phyloP scores from a whole-genome alignment of 2,113 vertebrate genomes.

The Podiceps cristatus region DNA sequence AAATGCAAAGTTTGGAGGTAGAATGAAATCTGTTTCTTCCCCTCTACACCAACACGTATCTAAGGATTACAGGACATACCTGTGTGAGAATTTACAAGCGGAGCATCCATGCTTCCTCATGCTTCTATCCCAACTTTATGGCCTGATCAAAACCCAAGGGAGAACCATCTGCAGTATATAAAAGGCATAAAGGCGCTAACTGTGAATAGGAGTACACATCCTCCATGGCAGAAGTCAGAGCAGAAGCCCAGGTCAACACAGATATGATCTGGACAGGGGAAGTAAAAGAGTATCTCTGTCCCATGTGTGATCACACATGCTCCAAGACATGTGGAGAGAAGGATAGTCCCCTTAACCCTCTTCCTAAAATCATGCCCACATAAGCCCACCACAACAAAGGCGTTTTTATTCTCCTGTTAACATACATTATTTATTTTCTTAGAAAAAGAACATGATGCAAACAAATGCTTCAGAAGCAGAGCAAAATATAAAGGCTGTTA shows the following conservation, averaged over 20 bases:
- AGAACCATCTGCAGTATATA: neutral
- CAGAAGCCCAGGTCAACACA: neutral
- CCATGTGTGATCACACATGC: neutral
- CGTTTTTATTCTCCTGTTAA: neutral
- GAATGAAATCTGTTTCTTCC: neutral
- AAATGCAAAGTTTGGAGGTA: neutral
- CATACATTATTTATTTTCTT: neutral
- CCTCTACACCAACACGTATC: neutral
- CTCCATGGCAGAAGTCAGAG: neutral
- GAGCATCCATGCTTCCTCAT: neutral
- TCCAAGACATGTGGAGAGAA: neutral
- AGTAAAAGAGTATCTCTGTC: neutral
- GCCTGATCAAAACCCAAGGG: neutral
- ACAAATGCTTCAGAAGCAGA: neutral
- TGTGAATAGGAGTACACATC: neutral
- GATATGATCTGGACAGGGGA: neutral
- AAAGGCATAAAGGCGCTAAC: neutral
- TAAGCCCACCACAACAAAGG: neutral
- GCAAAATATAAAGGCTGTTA: neutral
- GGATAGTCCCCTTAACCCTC: neutral
- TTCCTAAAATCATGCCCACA: neutral
- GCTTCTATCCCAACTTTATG: neutral
- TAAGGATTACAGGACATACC: neutral
- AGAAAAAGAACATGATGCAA: neutral
- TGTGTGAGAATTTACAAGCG: neutral